Conservation (phyloP, 2,797 vertebrate genomes). For the Arctocebus calabarensis region DNA sequence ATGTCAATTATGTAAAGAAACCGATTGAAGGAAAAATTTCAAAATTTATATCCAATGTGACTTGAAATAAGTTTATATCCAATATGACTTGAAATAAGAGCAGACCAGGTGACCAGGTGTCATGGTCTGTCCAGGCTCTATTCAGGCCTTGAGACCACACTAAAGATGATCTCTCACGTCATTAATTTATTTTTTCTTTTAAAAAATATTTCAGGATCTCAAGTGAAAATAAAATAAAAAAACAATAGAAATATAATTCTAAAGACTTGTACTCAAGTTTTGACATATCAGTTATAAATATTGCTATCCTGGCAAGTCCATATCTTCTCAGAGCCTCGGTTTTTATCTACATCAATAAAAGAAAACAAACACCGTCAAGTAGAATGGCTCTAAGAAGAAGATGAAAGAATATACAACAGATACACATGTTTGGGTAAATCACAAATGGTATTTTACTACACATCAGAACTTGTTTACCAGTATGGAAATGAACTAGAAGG, state of each 20-base stretch:
- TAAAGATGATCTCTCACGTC: background rate
- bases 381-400: background rate
- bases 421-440: background rate
- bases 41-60: background rate
- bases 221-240: background rate
- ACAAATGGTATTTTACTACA: background rate
- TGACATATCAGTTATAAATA: background rate
- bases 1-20: background rate
- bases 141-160: too few species aligned
- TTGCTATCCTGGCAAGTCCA: background rate
- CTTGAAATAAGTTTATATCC: background rate
- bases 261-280: background rate
- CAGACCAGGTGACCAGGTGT: background rate
- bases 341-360: background rate
- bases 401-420: background rate
- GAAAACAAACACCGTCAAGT: background rate
- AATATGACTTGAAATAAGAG: background rate
- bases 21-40: background rate
- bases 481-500: background rate
- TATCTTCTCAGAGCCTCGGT: background rate
- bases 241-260: background rate
- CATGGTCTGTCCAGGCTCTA: background rate
- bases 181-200: background rate
- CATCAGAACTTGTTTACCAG: background rate
- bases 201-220: background rate